Evolutionary conservation across 2,888 invertebrate species (phyloP).

Genomic region (Dasysyrphus tricinctus): DNA sequence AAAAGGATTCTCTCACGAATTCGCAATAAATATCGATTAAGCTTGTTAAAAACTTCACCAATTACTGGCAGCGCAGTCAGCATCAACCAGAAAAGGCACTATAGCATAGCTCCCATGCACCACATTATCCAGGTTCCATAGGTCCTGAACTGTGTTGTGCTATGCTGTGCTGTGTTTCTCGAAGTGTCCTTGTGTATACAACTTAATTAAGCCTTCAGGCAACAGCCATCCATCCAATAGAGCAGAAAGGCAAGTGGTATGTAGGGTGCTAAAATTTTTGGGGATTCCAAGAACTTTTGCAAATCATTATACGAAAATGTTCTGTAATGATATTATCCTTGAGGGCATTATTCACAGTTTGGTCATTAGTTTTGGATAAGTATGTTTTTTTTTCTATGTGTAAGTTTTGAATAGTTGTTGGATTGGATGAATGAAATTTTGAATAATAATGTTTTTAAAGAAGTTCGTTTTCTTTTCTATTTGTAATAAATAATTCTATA

Average conservation of each 20-base stretch:
- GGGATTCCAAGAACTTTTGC: constrained; percentile 35
- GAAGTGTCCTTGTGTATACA: constrained; percentile 63
- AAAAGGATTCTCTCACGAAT: constrained; percentile 70
- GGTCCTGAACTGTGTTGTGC: neutral
- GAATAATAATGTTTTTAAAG: neutral
- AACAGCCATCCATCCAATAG: constrained; percentile 24
- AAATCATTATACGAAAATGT: constrained; percentile 43
- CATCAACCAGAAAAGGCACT: neutral
- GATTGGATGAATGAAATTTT: neutral
- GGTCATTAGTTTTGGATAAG: constrained; percentile 66
- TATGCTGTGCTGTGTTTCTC: constrained; percentile 24
- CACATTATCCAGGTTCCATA: neutral
- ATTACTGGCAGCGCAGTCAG: constrained; percentile 40
- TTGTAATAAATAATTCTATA: neutral
- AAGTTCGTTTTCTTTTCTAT: neutral
- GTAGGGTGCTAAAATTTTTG: constrained; percentile 36
- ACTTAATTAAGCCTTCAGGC: constrained; percentile 71
- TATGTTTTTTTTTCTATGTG: neutral
- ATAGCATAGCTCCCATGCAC: neutral
- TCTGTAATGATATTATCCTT: constrained; percentile 66
- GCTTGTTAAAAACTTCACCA: constrained; percentile 75
- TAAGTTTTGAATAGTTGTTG: constrained; percentile 11
- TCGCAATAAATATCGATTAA: constrained; percentile 74
- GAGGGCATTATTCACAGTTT: constrained; percentile 65
- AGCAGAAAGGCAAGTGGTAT: constrained; percentile 10